A percentile compares a stretch with the other conserved stretches of the same genome.
phyloP scores from a whole-genome alignment of 2,113 vertebrate species.

The Falco punctatus region DNA sequence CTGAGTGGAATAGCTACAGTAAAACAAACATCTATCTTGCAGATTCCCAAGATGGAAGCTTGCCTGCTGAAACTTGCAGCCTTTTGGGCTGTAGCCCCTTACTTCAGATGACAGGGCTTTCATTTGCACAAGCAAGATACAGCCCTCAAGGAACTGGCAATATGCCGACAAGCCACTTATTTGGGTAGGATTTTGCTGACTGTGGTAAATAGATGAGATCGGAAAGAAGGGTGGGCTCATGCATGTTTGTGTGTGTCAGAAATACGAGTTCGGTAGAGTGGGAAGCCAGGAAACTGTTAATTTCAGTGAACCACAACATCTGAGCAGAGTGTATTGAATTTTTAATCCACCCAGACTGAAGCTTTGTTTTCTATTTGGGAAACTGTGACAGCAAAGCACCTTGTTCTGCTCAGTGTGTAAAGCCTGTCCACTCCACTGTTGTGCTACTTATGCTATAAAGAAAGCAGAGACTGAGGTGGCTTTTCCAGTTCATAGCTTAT shows the following conservation, averaged over 20 bases:
- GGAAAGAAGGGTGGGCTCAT: not conserved
- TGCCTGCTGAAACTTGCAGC: slow-evolving; percentile 36
- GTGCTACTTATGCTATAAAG: not conserved
- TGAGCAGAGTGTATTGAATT: not conserved
- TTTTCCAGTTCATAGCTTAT: not conserved
- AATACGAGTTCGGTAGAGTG: not conserved
- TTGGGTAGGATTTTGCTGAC: slow-evolving; percentile 7
- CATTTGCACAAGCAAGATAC: not conserved
- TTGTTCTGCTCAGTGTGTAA: not conserved
- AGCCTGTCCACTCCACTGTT: not conserved
- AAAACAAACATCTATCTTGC: not conserved
- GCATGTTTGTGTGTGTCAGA: not conserved
- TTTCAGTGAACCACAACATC: not conserved
- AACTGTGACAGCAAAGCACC: not conserved
- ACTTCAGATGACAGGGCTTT: not conserved
- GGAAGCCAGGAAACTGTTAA: not conserved
- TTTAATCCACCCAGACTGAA: not conserved
- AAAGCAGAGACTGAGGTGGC: not conserved
- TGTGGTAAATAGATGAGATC: not conserved
- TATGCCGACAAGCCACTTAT: not conserved
- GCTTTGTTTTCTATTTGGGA: not conserved
- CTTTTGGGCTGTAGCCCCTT: not conserved
- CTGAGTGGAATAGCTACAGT: not conserved
- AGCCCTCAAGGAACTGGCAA: not conserved
- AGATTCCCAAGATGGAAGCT: not conserved